phyloP scores from a whole-genome alignment of 1,140 invertebrate genomes.

The Trypoxylus dichotomus region DNA sequence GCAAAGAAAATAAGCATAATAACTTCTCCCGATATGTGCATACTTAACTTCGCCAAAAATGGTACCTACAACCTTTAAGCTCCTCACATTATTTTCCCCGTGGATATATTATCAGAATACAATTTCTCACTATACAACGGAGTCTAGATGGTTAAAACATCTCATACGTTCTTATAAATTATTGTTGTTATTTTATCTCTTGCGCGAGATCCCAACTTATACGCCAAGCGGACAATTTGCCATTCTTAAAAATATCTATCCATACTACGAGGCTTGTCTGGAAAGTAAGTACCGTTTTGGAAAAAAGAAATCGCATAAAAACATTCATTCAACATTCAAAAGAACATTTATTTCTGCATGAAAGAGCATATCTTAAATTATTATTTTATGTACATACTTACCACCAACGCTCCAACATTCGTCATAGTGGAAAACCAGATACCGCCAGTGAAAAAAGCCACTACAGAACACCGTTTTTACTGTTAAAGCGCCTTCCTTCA shows the following conservation, averaged over 20 bases:
- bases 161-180: conserved; percentile 20
- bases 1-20: conserved; percentile 32
- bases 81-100: conserved; percentile 16
- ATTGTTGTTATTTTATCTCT: conserved; percentile 23
- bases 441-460: too few species aligned
- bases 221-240: neutral
- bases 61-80: conserved; percentile 31
- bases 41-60: conserved; percentile 38
- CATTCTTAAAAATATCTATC: neutral
- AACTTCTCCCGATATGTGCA: conserved; percentile 37
- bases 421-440: too few species aligned
- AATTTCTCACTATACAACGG: conserved; percentile 26
- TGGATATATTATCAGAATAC: conserved; percentile 29
- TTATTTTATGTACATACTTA: too few species aligned
- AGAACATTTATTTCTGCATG: too few species aligned
- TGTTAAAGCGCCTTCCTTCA: too few species aligned
- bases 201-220: neutral
- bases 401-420: too few species aligned
- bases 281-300: too few species aligned
- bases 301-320: too few species aligned
- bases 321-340: too few species aligned
- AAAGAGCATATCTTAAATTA: too few species aligned
- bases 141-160: conserved; percentile 19
- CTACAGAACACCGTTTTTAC: too few species aligned
- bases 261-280: neutral